These are phyloP conservation scores for Meloidogyne exigua DNA, from an alignment of 1,140 invertebrate species.

Conservation along the genomic window DNA sequence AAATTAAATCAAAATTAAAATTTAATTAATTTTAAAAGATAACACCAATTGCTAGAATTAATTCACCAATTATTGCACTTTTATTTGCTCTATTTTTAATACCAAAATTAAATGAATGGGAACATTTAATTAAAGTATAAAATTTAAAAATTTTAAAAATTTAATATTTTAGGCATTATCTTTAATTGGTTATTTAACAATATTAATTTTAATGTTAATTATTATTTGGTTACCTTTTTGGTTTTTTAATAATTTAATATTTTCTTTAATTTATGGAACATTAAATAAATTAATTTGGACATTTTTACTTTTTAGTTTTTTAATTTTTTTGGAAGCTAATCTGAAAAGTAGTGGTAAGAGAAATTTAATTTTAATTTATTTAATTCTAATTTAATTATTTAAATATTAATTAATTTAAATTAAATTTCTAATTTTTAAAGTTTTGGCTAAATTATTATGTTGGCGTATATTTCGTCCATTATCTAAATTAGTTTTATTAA, in stretches of 20 bases:
- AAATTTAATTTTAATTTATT: slow-evolving; percentile 9
- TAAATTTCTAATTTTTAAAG: not conserved
- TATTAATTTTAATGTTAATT: slow-evolving; percentile 14
- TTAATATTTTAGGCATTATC: slow-evolving; percentile 8
- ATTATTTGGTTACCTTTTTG: slow-evolving; percentile 45
- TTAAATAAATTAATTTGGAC: slow-evolving; percentile 35
- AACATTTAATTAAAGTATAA: slow-evolving; percentile 18
- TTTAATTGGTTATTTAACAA: slow-evolving; percentile 13
- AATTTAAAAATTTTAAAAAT: not conserved
- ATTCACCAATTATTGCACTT: slow-evolving; percentile 10
- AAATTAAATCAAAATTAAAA: too few relatives aligned
- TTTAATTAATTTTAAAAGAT: not conserved
- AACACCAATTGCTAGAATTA: not conserved
- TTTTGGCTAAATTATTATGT: slow-evolving; percentile 23
- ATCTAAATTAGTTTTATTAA: slow-evolving; percentile 37
- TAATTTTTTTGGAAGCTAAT: slow-evolving; percentile 28
- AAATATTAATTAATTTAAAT: not conserved
- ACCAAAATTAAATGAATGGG: slow-evolving; percentile 8
- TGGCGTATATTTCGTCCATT: slow-evolving; percentile 44
- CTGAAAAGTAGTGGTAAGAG: slow-evolving; percentile 38
- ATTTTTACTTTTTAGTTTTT: slow-evolving; percentile 32
- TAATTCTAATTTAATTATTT: not conserved
- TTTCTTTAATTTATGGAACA: slow-evolving; percentile 31
- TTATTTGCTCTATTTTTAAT: slow-evolving; percentile 7
- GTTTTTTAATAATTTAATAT: slow-evolving; percentile 15